phyloP scores from a whole-genome alignment of 2,113 vertebrate genomes.

The Elephas maximus region DNA sequence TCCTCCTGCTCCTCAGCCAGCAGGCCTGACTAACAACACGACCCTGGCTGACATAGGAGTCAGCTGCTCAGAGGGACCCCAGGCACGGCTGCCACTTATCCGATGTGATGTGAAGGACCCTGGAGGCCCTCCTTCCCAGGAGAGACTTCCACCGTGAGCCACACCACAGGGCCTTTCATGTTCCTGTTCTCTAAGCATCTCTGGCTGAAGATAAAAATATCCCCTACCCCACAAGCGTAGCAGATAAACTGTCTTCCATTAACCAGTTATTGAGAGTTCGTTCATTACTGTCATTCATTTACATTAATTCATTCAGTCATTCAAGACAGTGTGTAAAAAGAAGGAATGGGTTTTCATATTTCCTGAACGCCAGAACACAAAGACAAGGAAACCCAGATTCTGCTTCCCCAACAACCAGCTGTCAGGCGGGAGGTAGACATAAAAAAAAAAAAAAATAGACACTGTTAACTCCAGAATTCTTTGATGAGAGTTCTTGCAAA shows the following conservation, averaged over 20 bases:
- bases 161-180: neutral
- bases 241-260: neutral
- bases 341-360: neutral
- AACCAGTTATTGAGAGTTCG: neutral
- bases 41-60: too few species aligned
- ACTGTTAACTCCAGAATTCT: rapidly evolving
- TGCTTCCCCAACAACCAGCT: neutral
- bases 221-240: neutral
- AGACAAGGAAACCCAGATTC: neutral
- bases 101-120: neutral
- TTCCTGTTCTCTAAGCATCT: neutral
- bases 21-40: neutral
- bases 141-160: neutral
- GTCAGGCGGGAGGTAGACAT: too few species aligned
- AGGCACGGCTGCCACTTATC: neutral
- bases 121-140: neutral
- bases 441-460: neutral
- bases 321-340: neutral
- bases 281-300: neutral
- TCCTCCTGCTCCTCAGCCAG: neutral
- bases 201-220: neutral
- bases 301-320: neutral
- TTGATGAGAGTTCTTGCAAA: neutral
- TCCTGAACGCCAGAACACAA: neutral
- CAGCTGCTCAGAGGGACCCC: neutral